phyloP scores from a whole-genome alignment of 2,113 vertebrate species.

The Macquaria australasica region DNA sequence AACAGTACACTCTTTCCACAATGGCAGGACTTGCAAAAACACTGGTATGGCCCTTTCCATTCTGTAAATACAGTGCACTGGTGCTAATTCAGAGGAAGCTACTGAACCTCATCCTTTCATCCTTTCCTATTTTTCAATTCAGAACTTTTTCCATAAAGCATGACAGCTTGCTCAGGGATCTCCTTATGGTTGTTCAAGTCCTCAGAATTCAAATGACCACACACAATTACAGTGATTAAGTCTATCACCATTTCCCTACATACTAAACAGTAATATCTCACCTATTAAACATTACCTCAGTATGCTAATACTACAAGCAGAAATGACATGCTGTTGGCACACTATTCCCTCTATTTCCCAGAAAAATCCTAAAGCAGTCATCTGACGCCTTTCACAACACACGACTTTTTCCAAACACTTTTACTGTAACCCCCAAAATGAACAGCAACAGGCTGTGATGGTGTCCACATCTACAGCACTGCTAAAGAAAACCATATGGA shows the following conservation, averaged over 20 bases:
- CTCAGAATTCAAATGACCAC: too few species aligned
- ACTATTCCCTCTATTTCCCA: neutral
- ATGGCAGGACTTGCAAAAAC: neutral
- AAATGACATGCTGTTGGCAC: neutral
- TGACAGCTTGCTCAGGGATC: neutral
- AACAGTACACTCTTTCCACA: too few species aligned
- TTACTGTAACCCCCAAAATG: neutral
- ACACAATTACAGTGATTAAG: too few species aligned
- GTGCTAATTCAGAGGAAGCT: neutral
- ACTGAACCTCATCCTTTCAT: neutral
- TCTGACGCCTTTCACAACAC: neutral
- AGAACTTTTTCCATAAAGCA: neutral
- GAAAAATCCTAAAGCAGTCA: neutral
- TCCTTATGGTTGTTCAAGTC: too few species aligned
- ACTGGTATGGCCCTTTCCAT: neutral
- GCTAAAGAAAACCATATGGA: conserved; percentile 53
- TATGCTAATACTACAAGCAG: neutral
- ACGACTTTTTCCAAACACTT: conserved; percentile 16
- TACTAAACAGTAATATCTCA: neutral
- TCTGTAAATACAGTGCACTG: neutral
- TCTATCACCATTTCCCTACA: neutral
- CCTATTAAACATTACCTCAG: neutral
- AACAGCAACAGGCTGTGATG: conserved; percentile 9
- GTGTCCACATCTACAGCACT: neutral
- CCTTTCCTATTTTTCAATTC: neutral